These are phyloP conservation scores for Harpagoxenus sublaevis DNA, from an alignment of 2,888 invertebrate species.

Conservation along the genomic window DNA sequence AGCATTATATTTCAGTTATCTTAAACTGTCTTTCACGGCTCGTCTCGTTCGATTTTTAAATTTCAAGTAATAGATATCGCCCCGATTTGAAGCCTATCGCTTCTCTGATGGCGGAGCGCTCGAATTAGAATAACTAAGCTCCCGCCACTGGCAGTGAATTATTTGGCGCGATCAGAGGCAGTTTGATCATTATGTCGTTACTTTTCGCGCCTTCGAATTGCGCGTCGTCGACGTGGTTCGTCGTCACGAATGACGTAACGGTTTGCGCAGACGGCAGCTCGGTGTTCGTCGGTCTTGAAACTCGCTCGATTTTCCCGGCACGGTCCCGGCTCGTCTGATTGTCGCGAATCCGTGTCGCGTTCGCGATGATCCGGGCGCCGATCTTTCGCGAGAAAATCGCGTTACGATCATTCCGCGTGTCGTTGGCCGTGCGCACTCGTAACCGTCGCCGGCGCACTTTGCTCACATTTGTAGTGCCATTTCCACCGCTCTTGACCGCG, in stretches of 20 bases:
- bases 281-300: slow-evolving; percentile 10
- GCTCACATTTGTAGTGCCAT: background rate
- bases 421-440: slow-evolving; percentile 13
- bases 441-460: slow-evolving; percentile 20
- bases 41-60: background rate
- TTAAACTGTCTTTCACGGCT: background rate
- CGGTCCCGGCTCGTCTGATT: slow-evolving; percentile 7
- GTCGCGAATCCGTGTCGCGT: background rate
- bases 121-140: background rate
- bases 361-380: background rate
- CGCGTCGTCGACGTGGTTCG: background rate
- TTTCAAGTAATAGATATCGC: background rate
- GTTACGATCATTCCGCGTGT: background rate
- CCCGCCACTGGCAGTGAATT: slow-evolving; percentile 25
- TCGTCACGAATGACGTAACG: background rate
- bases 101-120: background rate
- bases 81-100: background rate
- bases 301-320: slow-evolving; percentile 33
- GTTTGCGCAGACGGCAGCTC: background rate
- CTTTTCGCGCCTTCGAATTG: background rate
- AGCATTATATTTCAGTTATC: background rate
- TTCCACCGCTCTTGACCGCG: background rate
- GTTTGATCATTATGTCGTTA: slow-evolving; percentile 1
- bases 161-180: slow-evolving; percentile 27
- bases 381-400: slow-evolving; percentile 19